Percentiles rank a stretch among this genome's conserved stretches.
Evolutionary conservation across 2,888 invertebrate species (phyloP).

Genomic region (Meganola albula): DNA sequence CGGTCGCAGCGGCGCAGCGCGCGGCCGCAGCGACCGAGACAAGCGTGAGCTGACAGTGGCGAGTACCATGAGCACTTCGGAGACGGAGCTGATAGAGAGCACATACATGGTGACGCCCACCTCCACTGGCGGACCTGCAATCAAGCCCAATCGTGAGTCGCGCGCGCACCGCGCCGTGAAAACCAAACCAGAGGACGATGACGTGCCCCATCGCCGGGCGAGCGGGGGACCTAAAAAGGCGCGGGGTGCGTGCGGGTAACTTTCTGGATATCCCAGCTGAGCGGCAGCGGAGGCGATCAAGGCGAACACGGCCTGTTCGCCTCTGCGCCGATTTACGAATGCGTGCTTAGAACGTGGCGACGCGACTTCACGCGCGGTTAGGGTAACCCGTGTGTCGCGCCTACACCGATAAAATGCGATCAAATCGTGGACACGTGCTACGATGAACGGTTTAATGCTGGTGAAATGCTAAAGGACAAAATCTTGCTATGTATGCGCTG

Average conservation of each 20-base stretch:
- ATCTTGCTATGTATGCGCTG: constrained; percentile 70
- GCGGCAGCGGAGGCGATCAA: constrained; percentile 18
- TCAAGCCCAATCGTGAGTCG: constrained; percentile 73
- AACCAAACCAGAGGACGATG: constrained; percentile 64
- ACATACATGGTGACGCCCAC: constrained; percentile 99
- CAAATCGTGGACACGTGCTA: constrained; percentile 75
- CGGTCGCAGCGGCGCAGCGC: constrained; percentile 61
- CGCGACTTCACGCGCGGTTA: not conserved
- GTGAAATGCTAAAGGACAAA: constrained; percentile 68
- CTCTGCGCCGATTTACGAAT: constrained; percentile 1
- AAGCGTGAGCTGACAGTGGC: constrained; percentile 71
- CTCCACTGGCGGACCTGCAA: constrained; percentile 97
- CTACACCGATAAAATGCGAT: constrained; percentile 43
- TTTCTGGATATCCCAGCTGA: constrained; percentile 21
- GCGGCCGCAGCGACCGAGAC: constrained; percentile 61
- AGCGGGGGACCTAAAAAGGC: constrained; percentile 36
- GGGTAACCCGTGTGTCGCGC: constrained; percentile 41
- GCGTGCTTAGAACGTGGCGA: constrained; percentile 1
- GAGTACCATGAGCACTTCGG: constrained; percentile 98
- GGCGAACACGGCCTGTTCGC: constrained; percentile 14
- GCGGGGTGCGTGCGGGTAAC: constrained; percentile 39
- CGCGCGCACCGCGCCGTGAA: constrained; percentile 57
- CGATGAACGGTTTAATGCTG: constrained; percentile 73
- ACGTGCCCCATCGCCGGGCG: constrained; percentile 60
- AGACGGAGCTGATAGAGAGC: constrained; percentile 98